Evolutionary conservation across 2,888 invertebrate genomes (phyloP).

Genomic region (Rhagonycha fulva): DNA sequence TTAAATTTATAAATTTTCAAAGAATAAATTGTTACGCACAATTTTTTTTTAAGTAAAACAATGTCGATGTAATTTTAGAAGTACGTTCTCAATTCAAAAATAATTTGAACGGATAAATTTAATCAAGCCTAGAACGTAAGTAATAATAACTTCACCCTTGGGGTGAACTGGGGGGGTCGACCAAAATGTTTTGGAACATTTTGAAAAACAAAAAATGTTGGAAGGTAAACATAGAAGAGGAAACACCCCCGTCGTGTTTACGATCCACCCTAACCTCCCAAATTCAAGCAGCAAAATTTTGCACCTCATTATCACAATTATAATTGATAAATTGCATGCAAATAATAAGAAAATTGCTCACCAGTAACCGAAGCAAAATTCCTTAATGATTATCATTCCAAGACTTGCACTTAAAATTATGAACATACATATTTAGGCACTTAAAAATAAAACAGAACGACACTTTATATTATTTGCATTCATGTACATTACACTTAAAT

Average conservation of each 20-base stretch:
- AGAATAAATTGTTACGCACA: background rate
- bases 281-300: background rate
- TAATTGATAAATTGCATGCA: constrained; percentile 8
- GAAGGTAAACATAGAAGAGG: background rate
- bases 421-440: constrained; percentile 12
- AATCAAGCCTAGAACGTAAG: background rate
- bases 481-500: constrained; percentile 3
- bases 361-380: constrained; percentile 5
- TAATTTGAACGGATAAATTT: background rate
- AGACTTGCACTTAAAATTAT: constrained; percentile 8
- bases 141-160: background rate
- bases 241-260: constrained; percentile 1
- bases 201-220: background rate
- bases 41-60: background rate
- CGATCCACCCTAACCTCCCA: constrained; percentile 1
- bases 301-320: background rate
- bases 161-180: background rate
- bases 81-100: background rate
- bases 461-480: background rate
- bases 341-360: constrained; percentile 12
- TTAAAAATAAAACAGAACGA: constrained; percentile 1
- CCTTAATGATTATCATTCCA: background rate
- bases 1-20: background rate
- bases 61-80: background rate
- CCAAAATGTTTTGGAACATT: background rate